phyloP scores from a whole-genome alignment of 2,113 vertebrate species.

The Stomatorhinus ivindoensis region DNA sequence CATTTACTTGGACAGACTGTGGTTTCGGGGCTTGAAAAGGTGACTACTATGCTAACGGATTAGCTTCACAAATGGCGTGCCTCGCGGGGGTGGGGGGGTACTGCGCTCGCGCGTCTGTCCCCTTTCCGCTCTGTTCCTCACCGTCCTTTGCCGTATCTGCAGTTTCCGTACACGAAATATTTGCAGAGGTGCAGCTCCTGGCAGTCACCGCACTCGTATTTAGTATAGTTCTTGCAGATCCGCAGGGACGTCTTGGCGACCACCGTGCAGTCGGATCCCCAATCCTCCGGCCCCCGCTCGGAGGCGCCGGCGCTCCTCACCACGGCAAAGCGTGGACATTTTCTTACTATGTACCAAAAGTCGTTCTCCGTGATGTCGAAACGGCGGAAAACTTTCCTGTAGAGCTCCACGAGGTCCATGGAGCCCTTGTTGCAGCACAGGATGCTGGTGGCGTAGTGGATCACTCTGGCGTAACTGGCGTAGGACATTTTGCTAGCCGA shows the following conservation, averaged over 20 bases:
- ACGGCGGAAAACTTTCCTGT: conserved; percentile 34
- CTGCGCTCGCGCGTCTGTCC: background rate
- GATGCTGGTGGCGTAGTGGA: conserved; percentile 43
- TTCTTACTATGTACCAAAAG: conserved; percentile 39
- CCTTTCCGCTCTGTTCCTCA: conserved; percentile 26
- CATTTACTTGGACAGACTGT: background rate
- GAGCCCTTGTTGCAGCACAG: conserved; percentile 46
- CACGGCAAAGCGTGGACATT: conserved; percentile 45
- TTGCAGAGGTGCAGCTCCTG: conserved; percentile 55
- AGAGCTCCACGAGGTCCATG: conserved; percentile 41
- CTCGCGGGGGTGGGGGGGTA: background rate
- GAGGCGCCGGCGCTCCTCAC: conserved; percentile 16
- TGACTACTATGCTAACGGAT: background rate
- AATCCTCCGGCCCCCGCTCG: conserved; percentile 10
- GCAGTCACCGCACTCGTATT: conserved; percentile 40
- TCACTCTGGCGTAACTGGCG: conserved; percentile 17
- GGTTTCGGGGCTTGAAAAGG: background rate
- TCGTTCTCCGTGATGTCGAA: conserved; percentile 34
- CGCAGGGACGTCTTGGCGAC: conserved; percentile 53
- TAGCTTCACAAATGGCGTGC: background rate
- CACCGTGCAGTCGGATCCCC: conserved; percentile 29
- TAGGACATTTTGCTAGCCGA: conserved; percentile 30
- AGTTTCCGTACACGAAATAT: conserved; percentile 56
- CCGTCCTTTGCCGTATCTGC: conserved; percentile 56
- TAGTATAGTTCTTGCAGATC: conserved; percentile 45